Evolutionary conservation across 2,888 invertebrate species (phyloP).

Genomic region (Pammene fasciana): DNA sequence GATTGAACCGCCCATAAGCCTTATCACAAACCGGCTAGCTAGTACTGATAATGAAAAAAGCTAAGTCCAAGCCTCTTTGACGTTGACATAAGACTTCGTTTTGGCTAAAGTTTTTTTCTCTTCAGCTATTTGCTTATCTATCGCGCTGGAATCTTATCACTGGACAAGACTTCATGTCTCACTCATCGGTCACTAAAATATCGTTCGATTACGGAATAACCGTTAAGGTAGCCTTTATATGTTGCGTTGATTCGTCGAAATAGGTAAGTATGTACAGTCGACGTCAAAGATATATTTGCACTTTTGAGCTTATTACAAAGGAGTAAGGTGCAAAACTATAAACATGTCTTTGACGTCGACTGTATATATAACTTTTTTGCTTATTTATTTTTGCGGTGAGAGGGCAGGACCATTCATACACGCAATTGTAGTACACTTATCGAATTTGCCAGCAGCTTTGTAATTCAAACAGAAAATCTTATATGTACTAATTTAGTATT

Average conservation of each 20-base stretch:
- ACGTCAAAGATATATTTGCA: too few species aligned
- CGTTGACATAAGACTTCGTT: background rate
- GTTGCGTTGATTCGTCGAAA: background rate
- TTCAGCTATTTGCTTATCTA: slow-evolving; percentile 28
- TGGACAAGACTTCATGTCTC: slow-evolving; percentile 39
- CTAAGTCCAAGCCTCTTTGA: background rate
- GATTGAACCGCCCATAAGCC: slow-evolving; percentile 38
- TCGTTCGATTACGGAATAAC: slow-evolving; percentile 39
- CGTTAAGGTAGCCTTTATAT: slow-evolving; percentile 25
- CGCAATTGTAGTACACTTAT: too few species aligned
- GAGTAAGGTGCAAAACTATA: too few species aligned
- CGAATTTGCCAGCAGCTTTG: too few species aligned
- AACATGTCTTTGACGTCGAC: too few species aligned
- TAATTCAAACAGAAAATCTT: too few species aligned
- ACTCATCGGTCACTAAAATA: slow-evolving; percentile 39
- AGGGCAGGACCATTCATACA: too few species aligned
- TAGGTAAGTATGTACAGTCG: too few species aligned
- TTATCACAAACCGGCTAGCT: slow-evolving; percentile 29
- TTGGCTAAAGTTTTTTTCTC: background rate
- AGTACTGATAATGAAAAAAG: background rate
- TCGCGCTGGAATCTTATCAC: slow-evolving; percentile 29
- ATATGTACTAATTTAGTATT: too few species aligned
- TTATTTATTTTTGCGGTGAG: too few species aligned
- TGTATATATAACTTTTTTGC: too few species aligned
- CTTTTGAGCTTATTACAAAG: too few species aligned